phyloP scores from a whole-genome alignment of 2,797 vertebrate genomes.

The Acanthurus leucopareius region DNA sequence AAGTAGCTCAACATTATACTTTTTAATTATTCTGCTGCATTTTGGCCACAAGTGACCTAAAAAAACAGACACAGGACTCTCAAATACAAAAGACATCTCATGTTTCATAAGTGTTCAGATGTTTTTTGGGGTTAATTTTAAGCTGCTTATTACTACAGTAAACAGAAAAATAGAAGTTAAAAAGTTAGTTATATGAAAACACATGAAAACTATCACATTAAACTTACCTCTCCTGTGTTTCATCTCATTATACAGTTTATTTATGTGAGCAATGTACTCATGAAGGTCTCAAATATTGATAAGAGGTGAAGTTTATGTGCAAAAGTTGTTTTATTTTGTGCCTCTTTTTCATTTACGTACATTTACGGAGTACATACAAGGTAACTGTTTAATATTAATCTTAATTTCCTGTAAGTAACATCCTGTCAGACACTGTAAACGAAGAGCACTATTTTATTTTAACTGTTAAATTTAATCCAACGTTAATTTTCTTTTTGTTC shows the following conservation, averaged over 20 bases:
- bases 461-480: neutral
- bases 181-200: neutral
- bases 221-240: neutral
- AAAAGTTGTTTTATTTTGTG: neutral
- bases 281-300: neutral
- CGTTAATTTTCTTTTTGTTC: neutral
- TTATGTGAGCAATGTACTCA: neutral
- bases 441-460: neutral
- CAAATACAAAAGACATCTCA: neutral
- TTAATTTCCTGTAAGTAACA: conserved; percentile 24
- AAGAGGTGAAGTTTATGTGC: neutral
- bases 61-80: neutral
- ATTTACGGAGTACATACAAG: neutral
- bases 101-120: conserved; percentile 7
- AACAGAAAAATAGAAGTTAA: neutral
- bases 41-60: neutral
- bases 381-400: neutral
- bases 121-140: conserved; percentile 11
- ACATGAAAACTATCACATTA: neutral
- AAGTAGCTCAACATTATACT: conserved; percentile 10
- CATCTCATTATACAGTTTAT: neutral
- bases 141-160: neutral
- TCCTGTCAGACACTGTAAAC: conserved; percentile 10
- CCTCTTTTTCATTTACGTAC: neutral
- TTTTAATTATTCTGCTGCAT: conserved; percentile 15